Conservation (phyloP, 2,113 vertebrate species). For the Myxocyprinus asiaticus region DNA sequence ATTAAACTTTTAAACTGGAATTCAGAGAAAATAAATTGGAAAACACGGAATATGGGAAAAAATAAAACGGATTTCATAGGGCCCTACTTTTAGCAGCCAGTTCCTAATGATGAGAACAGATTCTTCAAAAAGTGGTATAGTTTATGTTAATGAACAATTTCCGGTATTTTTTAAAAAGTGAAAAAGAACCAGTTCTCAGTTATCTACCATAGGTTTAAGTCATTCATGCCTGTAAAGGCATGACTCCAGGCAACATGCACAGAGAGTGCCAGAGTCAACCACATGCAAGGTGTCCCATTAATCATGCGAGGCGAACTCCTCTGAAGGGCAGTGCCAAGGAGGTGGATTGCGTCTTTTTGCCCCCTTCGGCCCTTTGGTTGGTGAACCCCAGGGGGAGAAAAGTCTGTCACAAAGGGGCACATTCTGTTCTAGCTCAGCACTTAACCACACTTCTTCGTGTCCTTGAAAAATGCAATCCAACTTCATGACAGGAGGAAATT, state of each 20-base stretch:
- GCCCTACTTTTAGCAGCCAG: too few species aligned
- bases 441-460: constrained; percentile 32
- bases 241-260: constrained; percentile 36
- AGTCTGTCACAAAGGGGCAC: neutral
- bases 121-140: too few species aligned
- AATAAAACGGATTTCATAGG: too few species aligned
- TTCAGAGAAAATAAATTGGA: too few species aligned
- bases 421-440: constrained; percentile 32
- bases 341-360: constrained; percentile 31
- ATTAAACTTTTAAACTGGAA: too few species aligned
- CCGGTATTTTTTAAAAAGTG: too few species aligned
- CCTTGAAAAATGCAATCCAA: constrained; percentile 50
- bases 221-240: constrained; percentile 38
- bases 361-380: constrained; percentile 17
- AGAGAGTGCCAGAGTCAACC: constrained; percentile 32
- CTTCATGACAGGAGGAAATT: constrained; percentile 21
- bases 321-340: constrained; percentile 45
- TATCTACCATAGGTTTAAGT: neutral
- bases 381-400: constrained; percentile 35
- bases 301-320: constrained; percentile 40
- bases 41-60: too few species aligned
- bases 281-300: constrained; percentile 52
- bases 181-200: too few species aligned
- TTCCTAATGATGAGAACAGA: too few species aligned
- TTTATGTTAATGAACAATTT: too few species aligned